Evolutionary conservation across 2,888 invertebrate genomes (phyloP), one percentile per base, ranked within the genome.

Genomic region (Zygogramma bicolorata): DNA sequence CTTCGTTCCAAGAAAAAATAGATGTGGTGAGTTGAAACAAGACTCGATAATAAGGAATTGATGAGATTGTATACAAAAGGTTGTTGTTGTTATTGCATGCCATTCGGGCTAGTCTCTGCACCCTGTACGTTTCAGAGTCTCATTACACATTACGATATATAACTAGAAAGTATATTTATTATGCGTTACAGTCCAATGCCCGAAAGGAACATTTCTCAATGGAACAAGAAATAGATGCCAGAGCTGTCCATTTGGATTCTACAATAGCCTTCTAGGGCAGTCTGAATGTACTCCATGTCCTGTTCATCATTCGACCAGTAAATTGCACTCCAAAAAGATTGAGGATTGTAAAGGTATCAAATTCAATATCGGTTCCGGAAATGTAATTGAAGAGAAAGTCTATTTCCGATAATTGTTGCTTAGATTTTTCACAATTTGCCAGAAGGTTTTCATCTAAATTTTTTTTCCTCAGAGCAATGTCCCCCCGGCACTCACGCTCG

Each of bases 201-300:
- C 92, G 2, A 85, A 88, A 74, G 93, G 93, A 13, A 91, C 92
- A 0, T 92, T 90, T 82, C 91, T 90, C 82, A 90, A 92, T 82
- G 84, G 86, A 2, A 87, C 88, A 0, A 85, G 82, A 4, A 87
- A 88, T 75, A 84, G 83, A n/a, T 93, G 93, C 78, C 88, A 90
- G 72, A 87, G 89, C 31, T 93, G 93, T 81, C 86, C 87, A 8
- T 84, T 89, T 63, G 92, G 92, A 1, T 88, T 88, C n/a, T 93
- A 90, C 80, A 92, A 91, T 77, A 88, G 89, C 29, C 79, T 85
- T 40, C 86, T 88, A 34, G 92, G 91, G 2, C 89, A 90, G 71
- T 83, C 85, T 0, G 81, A 86, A 0, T 93, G 93, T 79, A 82
- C 85, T 13, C 83, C 86, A 18, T 93, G 93, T 80, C 92, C 92